Conservation (phyloP, 2,113 vertebrate genomes). For the Clupea harengus region DNA sequence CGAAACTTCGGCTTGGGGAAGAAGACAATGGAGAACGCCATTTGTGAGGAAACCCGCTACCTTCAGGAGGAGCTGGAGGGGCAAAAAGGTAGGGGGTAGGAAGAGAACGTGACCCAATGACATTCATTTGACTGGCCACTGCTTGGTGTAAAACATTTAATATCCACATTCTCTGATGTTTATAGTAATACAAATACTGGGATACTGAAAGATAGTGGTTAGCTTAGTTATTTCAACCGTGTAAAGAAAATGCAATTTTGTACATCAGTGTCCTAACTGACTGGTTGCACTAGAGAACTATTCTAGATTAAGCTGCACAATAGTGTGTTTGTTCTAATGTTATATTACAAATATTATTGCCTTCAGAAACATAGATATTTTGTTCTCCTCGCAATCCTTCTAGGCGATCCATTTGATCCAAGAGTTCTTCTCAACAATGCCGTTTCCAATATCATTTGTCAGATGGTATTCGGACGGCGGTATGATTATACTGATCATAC, state of each 20-base stretch:
- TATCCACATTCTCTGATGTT: neutral
- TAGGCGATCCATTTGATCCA: conserved; percentile 82
- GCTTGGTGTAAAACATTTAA: neutral
- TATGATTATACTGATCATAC: conserved; percentile 80
- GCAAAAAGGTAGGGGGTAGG: conserved; percentile 66
- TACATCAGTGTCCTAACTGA: too few relatives aligned
- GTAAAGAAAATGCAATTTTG: neutral
- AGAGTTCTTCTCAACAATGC: conserved; percentile 74
- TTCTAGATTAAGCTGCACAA: too few relatives aligned
- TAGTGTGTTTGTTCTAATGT: too few relatives aligned
- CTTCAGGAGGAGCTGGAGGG: conserved; percentile 71
- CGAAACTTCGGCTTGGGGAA: conserved; percentile 78
- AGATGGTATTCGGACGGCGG: conserved; percentile 80
- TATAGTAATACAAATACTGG: neutral
- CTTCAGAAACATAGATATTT: neutral
- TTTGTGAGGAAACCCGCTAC: conserved; percentile 72
- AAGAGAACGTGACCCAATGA: neutral
- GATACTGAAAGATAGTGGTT: neutral
- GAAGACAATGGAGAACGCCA: conserved; percentile 69
- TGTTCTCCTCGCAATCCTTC: neutral
- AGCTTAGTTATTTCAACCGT: too few relatives aligned
- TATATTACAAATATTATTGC: too few relatives aligned
- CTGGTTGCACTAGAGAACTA: too few relatives aligned
- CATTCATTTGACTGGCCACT: neutral
- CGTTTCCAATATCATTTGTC: conserved; percentile 81